Evolutionary conservation across 35 echinoderm and acorn worm species (phyloP), one percentile per base, ranked within the genome.

Genomic region (Eucidaris tribuloides): DNA sequence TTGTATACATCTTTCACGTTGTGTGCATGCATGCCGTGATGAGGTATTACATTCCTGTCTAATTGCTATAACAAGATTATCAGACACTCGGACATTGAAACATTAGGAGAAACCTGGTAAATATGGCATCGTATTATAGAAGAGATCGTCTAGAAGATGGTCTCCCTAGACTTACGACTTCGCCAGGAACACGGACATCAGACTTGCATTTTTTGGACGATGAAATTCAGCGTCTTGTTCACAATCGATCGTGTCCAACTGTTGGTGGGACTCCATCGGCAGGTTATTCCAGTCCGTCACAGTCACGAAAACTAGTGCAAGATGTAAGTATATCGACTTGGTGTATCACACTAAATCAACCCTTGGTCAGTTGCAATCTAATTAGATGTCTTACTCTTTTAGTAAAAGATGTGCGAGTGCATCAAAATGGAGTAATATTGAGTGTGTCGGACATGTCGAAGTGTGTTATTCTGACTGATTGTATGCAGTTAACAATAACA

Each of bases 201-300:
- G 70, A 74, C 23, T 65, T 91, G 34, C 52, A 39, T 15, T 60
- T 92, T 62, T 62, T 92, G 13, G 89, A 92, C 29, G 86, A 89
- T 85, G 89, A 89, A 63, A 92, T 92, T 28, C 90, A 92, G 56
- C 37, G 90, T n/a, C 82, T 92, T 30, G 61, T 86, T 31, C 81
- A 86, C 65, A 92, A 89, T 76, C 71, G 89, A 4, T 97, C 94
- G 15, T 84, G 89, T 52, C 94, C 94, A 9, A 39, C 94, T 48
- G 61, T 68, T 42, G 76, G 81, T 19, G 20, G 60, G 13, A 33
- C 61, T 22, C 48, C 40, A 28, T 33, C 60, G 13, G 17, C 46
- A 2, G 44, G 43, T 13, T 46, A 42, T 68, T 60, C 87, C 17
- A 80, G 84, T 24, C 71, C 71, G 20, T 34, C 70, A 57, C 88